phyloP scores from a whole-genome alignment of 2,888 invertebrate genomes.

The Brenthis hecate region DNA sequence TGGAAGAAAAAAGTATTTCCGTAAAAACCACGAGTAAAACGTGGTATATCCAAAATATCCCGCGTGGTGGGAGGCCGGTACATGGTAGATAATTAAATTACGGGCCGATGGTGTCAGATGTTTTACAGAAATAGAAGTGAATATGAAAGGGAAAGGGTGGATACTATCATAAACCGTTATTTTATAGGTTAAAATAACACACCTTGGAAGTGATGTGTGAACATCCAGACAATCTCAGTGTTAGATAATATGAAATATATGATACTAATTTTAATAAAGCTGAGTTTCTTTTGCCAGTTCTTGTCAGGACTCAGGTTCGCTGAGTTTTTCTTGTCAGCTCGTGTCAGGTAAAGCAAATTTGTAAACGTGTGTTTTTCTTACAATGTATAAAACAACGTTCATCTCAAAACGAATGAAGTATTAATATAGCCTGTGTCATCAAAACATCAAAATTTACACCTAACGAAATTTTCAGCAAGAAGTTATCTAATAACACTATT shows the following conservation, averaged over 20 bases:
- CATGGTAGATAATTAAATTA: conserved; percentile 39
- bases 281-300: no score
- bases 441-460: no score
- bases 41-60: conserved; percentile 36
- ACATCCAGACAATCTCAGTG: no score
- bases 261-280: no score
- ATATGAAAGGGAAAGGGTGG: conserved; percentile 30
- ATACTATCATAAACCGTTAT: conserved; percentile 6
- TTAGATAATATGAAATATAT: no score
- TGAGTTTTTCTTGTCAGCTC: no score
- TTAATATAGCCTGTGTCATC: no score
- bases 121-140: conserved; percentile 34
- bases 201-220: not conserved
- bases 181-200: not conserved
- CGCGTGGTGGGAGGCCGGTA: conserved; percentile 40
- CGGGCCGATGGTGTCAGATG: conserved; percentile 32
- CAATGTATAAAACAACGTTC: no score
- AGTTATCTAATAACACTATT: conserved; percentile 22
- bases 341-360: no score
- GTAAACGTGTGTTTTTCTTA: no score
- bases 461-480: not conserved
- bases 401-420: no score
- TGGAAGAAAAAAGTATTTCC: not conserved
- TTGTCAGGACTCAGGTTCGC: no score
- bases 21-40: conserved; percentile 22